Evolutionary conservation across 2,113 vertebrate genomes (phyloP), one percentile per base, ranked within the genome.

Genomic region (Hassar affinis): DNA sequence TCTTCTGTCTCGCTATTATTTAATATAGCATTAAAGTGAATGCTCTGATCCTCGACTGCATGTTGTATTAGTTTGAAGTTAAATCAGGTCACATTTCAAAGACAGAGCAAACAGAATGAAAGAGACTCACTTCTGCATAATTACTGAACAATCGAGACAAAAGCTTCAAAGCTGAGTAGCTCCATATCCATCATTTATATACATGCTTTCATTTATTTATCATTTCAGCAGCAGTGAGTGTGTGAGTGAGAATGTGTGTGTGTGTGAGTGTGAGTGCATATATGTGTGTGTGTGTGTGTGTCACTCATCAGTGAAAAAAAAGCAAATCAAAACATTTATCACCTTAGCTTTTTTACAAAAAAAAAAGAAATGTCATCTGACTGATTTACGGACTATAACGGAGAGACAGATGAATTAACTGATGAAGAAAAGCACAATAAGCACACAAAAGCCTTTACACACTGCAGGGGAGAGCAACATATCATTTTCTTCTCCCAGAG

Each of bases 101-200:
- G 74, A 69, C 27, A 1, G 27, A 0, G 27, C 33, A 56, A n/a
- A 42, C 12, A 8, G 49, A 78, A 83, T 25, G 42, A 72, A 59
- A 59, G 57, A 74, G 42, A 30, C 59, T 74, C 25, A 38, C 49
- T 27, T 62, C 66, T 80, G 68, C 25, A 33, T 80, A 83, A 80
- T 84, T 59, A 77, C 61, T 68, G 33, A 76, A 47, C 30, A 35
- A 62, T 57, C 47, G 6, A 66, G 56, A 83, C 81, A 76, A 52
- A 84, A 57, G 76, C 81, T 75, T 80, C 69, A 84, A 69, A 72
- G 45, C 47, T 54, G 35, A 38, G 35, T 30, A 20, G 6, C 30
- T 20, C 27, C 54, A 5, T 69, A 42, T 64, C 22, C 85, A 80
- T 86, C 15, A 84, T 80, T 80, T 47, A 86, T 45, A 77, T 10